phyloP scores from a whole-genome alignment of 2,113 vertebrate species.

The Phoxinus phoxinus region DNA sequence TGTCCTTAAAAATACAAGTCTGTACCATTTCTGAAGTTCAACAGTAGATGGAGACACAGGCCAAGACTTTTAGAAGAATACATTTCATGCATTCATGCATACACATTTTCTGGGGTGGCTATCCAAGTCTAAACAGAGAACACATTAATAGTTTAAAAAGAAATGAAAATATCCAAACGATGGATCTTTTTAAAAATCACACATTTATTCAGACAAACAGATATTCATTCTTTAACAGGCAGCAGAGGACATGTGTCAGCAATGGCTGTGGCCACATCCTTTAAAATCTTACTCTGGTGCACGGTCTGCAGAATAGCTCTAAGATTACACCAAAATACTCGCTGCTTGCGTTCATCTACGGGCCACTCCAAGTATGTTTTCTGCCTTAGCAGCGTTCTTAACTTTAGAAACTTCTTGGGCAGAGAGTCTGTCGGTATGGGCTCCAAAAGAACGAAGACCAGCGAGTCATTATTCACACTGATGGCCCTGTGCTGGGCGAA shows the following conservation, averaged over 20 bases:
- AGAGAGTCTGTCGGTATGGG: constrained; percentile 69
- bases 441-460: constrained; percentile 73
- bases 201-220: neutral
- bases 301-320: constrained; percentile 67
- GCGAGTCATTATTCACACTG: constrained; percentile 63
- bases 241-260: constrained; percentile 55
- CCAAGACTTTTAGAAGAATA: neutral
- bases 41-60: constrained; percentile 60
- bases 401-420: constrained; percentile 70
- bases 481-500: constrained; percentile 73
- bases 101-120: neutral
- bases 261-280: constrained; percentile 56
- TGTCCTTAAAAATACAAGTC: neutral
- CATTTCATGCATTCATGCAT: neutral
- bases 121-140: neutral
- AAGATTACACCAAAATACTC: constrained; percentile 85
- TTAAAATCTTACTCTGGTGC: constrained; percentile 66
- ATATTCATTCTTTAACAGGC: neutral
- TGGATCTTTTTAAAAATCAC: neutral
- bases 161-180: neutral
- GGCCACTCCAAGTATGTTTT: constrained; percentile 88
- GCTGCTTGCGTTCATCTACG: constrained; percentile 78
- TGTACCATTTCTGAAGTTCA: neutral
- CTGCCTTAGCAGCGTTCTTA: constrained; percentile 65
- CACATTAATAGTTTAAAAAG: neutral